Percentiles rank a stretch among this genome's conserved stretches.
Conservation (phyloP, 2,888 invertebrate genomes). For the Calameuta idolon region DNA sequence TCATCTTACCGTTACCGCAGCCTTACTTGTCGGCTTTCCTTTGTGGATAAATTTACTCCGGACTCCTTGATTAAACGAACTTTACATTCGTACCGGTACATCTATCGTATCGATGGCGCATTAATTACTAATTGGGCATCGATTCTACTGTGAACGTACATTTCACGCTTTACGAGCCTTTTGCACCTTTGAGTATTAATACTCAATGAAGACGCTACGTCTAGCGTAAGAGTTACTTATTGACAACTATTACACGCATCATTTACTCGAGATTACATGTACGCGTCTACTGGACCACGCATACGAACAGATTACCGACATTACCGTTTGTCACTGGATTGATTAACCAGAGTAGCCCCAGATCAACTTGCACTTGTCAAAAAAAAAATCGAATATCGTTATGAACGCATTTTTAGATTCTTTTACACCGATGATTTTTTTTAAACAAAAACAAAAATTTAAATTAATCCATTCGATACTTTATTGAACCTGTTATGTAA, state of each 20-base stretch:
- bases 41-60: not conserved
- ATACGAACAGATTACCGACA: conserved; percentile 59
- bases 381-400: conserved; percentile 57
- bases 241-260: conserved; percentile 65
- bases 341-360: conserved; percentile 63
- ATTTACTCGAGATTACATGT: conserved; percentile 53
- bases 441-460: not conserved
- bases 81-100: not conserved
- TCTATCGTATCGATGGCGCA: not conserved
- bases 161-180: conserved; percentile 6
- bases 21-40: not conserved
- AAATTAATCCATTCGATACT: not conserved
- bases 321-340: conserved; percentile 65
- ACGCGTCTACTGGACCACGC: conserved; percentile 49
- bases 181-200: conserved; percentile 14
- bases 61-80: not conserved
- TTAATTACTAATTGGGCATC: not conserved
- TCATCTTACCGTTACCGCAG: not conserved
- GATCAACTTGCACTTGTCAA: conserved; percentile 61
- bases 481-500: not conserved
- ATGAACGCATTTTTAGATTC: conserved; percentile 27
- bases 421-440: conserved; percentile 35
- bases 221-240: conserved; percentile 41
- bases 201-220: conserved; percentile 53
- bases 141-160: not conserved